phyloP scores from a whole-genome alignment of 2,797 vertebrate genomes.

The Galagoides demidoff region DNA sequence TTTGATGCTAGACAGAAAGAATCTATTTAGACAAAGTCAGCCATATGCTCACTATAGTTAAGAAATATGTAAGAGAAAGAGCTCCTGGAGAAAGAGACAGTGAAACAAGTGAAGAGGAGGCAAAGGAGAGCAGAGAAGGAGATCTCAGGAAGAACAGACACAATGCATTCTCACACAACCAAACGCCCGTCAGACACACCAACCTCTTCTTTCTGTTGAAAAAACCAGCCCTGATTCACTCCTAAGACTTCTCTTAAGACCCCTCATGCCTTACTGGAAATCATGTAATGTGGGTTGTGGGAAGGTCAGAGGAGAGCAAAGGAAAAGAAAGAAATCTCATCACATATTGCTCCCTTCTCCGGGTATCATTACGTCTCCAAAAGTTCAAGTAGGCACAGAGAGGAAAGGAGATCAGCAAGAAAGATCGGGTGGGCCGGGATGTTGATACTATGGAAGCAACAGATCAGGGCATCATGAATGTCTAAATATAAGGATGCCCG shows the following conservation, averaged over 20 bases:
- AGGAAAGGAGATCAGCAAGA: background rate
- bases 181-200: accelerated
- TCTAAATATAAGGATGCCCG: background rate
- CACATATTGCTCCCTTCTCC: background rate
- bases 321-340: background rate
- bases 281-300: accelerated
- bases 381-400: background rate
- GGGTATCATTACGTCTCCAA: background rate
- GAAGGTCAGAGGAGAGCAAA: background rate
- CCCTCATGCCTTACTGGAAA: background rate
- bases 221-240: background rate
- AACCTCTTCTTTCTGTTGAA: background rate
- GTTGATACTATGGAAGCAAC: background rate
- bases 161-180: background rate
- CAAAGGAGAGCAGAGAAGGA: background rate
- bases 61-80: background rate
- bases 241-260: too few species aligned
- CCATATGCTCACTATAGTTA: background rate
- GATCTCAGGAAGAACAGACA: background rate
- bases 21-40: background rate
- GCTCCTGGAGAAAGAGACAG: background rate
- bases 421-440: background rate
- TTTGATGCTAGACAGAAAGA: background rate
- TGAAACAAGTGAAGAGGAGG: background rate
- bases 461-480: background rate